Percentiles rank a stretch among this genome's conserved stretches.
Evolutionary conservation across 2,888 invertebrate species (phyloP).

Genomic region (Cataglyphis cursor): DNA sequence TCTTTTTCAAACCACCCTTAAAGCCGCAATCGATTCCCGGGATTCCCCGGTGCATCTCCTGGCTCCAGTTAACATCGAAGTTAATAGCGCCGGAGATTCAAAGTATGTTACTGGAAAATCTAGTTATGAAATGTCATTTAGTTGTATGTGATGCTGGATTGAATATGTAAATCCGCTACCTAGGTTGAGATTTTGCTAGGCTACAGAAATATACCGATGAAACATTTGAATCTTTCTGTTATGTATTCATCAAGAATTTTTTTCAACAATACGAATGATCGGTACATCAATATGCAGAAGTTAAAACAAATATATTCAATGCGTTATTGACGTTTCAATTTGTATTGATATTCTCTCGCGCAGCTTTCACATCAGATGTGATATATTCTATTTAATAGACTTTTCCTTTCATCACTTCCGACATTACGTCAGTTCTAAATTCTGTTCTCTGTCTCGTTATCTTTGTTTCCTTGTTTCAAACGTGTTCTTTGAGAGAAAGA

Average conservation of each 20-base stretch:
- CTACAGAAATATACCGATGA: not conserved
- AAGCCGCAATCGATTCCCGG: conserved; percentile 76
- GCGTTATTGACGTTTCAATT: not conserved
- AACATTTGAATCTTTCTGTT: not conserved
- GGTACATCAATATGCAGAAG: not conserved
- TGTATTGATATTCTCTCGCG: not conserved
- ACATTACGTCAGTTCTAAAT: conserved; percentile 57
- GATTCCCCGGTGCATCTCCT: conserved; percentile 63
- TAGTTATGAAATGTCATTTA: conserved; percentile 45
- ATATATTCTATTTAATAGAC: conserved; percentile 12
- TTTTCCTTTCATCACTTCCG: conserved; percentile 17
- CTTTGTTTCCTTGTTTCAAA: conserved; percentile 41
- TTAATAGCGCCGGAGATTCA: conserved; percentile 66
- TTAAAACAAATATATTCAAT: not conserved
- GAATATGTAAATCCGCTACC: conserved; percentile 51
- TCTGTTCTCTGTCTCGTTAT: conserved; percentile 58
- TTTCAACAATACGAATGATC: conserved; percentile 2
- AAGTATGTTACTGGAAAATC: conserved; percentile 56
- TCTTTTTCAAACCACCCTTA: conserved; percentile 79
- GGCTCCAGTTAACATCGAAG: conserved; percentile 61
- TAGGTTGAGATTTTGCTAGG: conserved; percentile 27
- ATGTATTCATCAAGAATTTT: not conserved
- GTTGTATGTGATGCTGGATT: conserved; percentile 20
- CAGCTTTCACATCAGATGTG: not conserved
- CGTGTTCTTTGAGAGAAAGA: conserved; percentile 55